Evolutionary conservation across 1,140 invertebrate species (phyloP), one percentile per base, ranked within the genome.

Genomic region (Probaryconus sp.): DNA sequence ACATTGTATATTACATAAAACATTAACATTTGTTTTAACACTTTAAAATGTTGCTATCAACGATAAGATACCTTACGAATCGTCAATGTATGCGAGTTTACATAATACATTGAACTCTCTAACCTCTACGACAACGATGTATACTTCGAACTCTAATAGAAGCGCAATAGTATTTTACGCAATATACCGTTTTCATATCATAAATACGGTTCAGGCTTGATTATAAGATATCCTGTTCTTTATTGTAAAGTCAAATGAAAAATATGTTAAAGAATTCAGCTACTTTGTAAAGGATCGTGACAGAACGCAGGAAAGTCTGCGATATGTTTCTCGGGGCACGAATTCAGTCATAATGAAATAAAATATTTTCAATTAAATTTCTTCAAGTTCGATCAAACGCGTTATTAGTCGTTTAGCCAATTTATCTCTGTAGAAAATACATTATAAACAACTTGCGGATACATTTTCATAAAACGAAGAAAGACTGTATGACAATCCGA

Each of bases 81-180:
- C 28, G 35, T 55, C 10, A 7, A 40, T 51, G 45, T 48, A 40
- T 51, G 26, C 45, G 40, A 20, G 58, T 64, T 71, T 71, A 64
- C 58, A 64, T 71, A 58, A 71, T 64, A 70, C 16, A 50, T 50
- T 71, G 58, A 71, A 71, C 68, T 71, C 31, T 51, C 24, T 63
- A 63, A 63, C 67, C 67, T 50, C 20, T 48, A 56, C 37, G 18
- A 35, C 13, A 30, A 30, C 53, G 26, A n/a, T 16, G 26, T 53
- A 47, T 55, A 38, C 33, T 61, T 61, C 56, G 21, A 40, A 47
- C 24, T 55, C 48, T 16, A n/a, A 17, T 47, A 69, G 45, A 35
- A n/a, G 26, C 24, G 45, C 24, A 65, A 56, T 50, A 47, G 43
- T 18, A 48, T 16, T 45, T 56, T 42, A 58, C 42, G 64, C 51